These are phyloP conservation scores for Crotalus tigris DNA, from an alignment of 2,113 vertebrate genomes.

Conservation along the genomic window DNA sequence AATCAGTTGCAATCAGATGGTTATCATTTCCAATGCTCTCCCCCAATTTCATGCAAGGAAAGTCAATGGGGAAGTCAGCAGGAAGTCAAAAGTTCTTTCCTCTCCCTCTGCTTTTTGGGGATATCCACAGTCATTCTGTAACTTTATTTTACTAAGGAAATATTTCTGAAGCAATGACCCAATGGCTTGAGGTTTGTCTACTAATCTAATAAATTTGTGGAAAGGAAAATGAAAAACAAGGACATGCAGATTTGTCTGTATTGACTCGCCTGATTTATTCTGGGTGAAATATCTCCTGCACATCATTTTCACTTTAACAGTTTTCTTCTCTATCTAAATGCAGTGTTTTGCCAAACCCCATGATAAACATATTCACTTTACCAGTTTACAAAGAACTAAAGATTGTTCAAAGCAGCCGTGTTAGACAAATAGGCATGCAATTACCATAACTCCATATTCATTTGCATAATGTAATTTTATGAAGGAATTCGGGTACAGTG, in stretches of 20 bases:
- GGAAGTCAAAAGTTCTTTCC: background rate
- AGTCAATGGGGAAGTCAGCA: background rate
- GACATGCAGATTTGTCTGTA: background rate
- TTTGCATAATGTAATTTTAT: slow-evolving; percentile 2
- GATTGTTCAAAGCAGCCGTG: slow-evolving; percentile 13
- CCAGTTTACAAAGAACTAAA: background rate
- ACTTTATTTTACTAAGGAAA: background rate
- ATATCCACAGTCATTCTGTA: background rate
- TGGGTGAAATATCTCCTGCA: background rate
- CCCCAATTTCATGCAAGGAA: background rate
- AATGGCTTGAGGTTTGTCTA: background rate
- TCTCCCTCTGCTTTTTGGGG: background rate
- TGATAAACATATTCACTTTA: slow-evolving; percentile 12
- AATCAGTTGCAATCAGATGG: background rate
- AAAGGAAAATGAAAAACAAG: background rate
- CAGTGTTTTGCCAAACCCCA: slow-evolving; percentile 5
- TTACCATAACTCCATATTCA: slow-evolving; percentile 10
- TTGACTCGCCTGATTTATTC: slow-evolving; percentile 15
- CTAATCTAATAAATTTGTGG: background rate
- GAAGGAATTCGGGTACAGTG: background rate
- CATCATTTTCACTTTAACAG: background rate
- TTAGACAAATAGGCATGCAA: slow-evolving; percentile 10
- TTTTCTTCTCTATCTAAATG: background rate
- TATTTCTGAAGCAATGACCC: background rate
- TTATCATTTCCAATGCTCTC: background rate